A percentile compares a stretch with the other conserved stretches of the same genome.
phyloP scores from a whole-genome alignment of 1,140 invertebrate genomes.

The Periplaneta americana region DNA sequence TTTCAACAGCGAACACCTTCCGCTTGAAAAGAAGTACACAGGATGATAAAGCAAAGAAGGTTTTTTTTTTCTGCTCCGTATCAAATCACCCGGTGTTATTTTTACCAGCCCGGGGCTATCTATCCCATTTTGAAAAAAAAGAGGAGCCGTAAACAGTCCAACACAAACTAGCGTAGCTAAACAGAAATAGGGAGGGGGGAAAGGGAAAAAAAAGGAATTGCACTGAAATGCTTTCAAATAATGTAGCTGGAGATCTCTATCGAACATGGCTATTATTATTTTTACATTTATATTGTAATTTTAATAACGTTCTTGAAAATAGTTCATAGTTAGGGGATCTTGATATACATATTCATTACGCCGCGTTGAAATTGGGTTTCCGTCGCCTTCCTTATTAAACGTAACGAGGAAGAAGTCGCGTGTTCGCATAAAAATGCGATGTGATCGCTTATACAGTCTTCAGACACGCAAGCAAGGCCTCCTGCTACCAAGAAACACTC shows the following conservation, averaged over 20 bases:
- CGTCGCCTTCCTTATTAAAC: too few species aligned
- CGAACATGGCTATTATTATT: neutral
- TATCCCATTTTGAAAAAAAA: neutral
- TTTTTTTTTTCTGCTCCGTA: neutral
- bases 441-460: too few species aligned
- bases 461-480: too few species aligned
- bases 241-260: neutral
- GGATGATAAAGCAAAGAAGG: neutral
- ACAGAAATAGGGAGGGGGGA: too few species aligned
- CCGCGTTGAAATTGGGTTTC: too few species aligned
- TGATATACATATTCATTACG: too few species aligned
- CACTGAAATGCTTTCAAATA: neutral
- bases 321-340: neutral
- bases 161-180: neutral
- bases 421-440: too few species aligned
- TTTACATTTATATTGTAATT: neutral
- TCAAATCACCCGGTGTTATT: neutral
- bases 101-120: neutral
- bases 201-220: too few species aligned
- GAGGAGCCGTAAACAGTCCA: neutral
- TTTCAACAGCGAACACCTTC: too few species aligned
- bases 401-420: too few species aligned
- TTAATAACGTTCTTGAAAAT: neutral
- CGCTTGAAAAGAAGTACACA: neutral
- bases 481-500: too few species aligned